Base-by-base conservation (phyloP, 2,113 vertebrate genomes). In the Cheirogaleus medius region DNA sequence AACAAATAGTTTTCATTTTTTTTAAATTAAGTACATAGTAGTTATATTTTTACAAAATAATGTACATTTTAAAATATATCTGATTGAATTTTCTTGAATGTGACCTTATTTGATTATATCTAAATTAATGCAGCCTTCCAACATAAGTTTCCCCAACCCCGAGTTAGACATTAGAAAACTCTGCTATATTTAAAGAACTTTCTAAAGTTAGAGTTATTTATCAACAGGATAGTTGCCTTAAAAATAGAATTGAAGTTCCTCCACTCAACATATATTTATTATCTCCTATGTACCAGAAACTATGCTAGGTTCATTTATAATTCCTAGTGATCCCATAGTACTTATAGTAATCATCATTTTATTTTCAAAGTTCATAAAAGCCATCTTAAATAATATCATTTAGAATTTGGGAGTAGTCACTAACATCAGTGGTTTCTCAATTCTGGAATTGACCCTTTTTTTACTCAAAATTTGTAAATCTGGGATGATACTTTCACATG, bases 281-380 rank as follows among this genome's bases (percentile, higher is more conserved):
- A 42, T 76, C 68, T 81, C 1, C 82, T 34, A 6, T 63, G 42
- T 91, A 7, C 6, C 20, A 74, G 58, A 93, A 8, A 54, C 20
- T 37, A 1, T 87, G 44, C 15, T 68, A n/a, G 32, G 11, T 76
- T 94, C 37, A 47, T 89, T 78, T 78, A 64, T 90, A n/a, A 85
- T 94, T 92, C 68, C 37, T 42, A 49, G 34, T 27, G 21, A 91
- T 18, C 34, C 10, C 27, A 17, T n/a, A 82, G 56, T 85, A 68
- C 63, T 78, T 87, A 34, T 2, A 15, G 63, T 73, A 39, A 58
- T 83, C 56, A 29, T 63, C 25, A 73, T 2, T 88, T 88, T 73
- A 52, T 86, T 86, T 88, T 95, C 66, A 73, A 34, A 60, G 47
- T 95, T 95, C 56, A 58, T n/a, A 83, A 93, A 97, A 47, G 14